Conservation (phyloP, 1,140 invertebrate species). For the Araneus ventricosus region DNA sequence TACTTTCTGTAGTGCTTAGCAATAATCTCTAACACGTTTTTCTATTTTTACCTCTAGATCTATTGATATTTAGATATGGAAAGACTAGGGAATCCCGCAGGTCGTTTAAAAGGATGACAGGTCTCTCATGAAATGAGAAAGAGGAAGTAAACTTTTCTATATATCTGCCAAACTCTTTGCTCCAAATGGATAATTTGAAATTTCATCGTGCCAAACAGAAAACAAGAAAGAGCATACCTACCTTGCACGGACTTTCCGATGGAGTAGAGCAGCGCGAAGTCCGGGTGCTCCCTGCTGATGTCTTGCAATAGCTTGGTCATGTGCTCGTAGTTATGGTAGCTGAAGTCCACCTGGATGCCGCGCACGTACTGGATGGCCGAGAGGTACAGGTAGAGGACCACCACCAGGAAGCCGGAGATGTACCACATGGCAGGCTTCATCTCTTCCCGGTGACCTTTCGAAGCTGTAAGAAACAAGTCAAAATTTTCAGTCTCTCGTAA, state of each 20-base stretch:
- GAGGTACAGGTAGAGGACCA: slow-evolving; percentile 81
- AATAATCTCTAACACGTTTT: too few species aligned
- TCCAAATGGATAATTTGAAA: too few species aligned
- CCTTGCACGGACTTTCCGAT: slow-evolving; percentile 96
- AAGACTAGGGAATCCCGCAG: too few species aligned
- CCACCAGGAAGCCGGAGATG: slow-evolving; percentile 80
- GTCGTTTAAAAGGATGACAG: too few species aligned
- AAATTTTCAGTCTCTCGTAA: too few species aligned
- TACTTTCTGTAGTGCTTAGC: too few species aligned
- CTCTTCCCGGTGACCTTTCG: slow-evolving; percentile 15
- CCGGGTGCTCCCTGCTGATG: slow-evolving; percentile 89
- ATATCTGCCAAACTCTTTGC: too few species aligned
- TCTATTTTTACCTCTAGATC: too few species aligned
- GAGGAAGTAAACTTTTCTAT: too few species aligned
- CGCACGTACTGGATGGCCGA: slow-evolving; percentile 80
- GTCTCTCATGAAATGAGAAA: too few species aligned
- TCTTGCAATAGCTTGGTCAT: slow-evolving; percentile 90
- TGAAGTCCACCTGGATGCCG: slow-evolving; percentile 83
- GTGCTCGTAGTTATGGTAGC: slow-evolving; percentile 93
- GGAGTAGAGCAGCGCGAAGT: slow-evolving; percentile 92
- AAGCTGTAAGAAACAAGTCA: not conserved
- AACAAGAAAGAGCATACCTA: slow-evolving; percentile 76
- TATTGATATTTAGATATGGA: too few species aligned
- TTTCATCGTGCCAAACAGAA: too few species aligned
- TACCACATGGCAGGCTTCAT: slow-evolving; percentile 81